A percentile compares a stretch with the other conserved stretches of the same genome.
Conservation (phyloP, 2,797 vertebrate genomes). For the Etheostoma nigrum region DNA sequence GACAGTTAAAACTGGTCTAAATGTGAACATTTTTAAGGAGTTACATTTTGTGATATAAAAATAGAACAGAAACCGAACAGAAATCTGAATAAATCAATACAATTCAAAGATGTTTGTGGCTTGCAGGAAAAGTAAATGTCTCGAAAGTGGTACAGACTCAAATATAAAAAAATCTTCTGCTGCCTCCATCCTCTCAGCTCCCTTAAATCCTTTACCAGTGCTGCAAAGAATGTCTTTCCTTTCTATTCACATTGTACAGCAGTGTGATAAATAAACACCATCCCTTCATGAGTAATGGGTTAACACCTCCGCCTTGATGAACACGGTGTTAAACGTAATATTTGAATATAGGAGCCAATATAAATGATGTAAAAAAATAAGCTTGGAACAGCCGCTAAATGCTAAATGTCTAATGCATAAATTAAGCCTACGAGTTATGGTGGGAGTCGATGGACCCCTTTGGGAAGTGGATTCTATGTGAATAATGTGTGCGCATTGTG, state of each 20-base stretch:
- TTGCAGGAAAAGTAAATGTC: slow-evolving; percentile 12
- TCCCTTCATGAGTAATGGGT: slow-evolving; percentile 48
- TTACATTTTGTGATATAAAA: neutral
- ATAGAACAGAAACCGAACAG: neutral
- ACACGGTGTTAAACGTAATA: slow-evolving; percentile 61
- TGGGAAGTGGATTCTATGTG: slow-evolving; percentile 53
- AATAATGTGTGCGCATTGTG: slow-evolving; percentile 58
- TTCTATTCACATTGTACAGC: slow-evolving; percentile 7
- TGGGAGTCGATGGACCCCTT: slow-evolving; percentile 34
- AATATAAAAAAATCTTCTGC: slow-evolving; percentile 15
- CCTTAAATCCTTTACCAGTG: slow-evolving; percentile 22
- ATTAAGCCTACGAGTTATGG: slow-evolving; percentile 63
- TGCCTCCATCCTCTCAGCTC: slow-evolving; percentile 11
- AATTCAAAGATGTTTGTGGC: neutral
- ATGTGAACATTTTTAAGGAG: neutral
- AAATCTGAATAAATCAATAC: neutral
- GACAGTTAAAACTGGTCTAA: neutral
- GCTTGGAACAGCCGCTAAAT: slow-evolving; percentile 39
- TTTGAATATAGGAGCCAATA: slow-evolving; percentile 57
- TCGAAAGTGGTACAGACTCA: slow-evolving; percentile 1
- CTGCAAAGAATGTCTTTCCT: slow-evolving; percentile 39
- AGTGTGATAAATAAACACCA: slow-evolving; percentile 32
- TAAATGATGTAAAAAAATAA: slow-evolving; percentile 54
- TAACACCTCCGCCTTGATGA: slow-evolving; percentile 54
- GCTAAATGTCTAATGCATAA: slow-evolving; percentile 43